A percentile compares a stretch with the other conserved stretches of the same genome.
Evolutionary conservation across 2,113 vertebrate genomes (phyloP).

Genomic region (Arothron firmamentum): DNA sequence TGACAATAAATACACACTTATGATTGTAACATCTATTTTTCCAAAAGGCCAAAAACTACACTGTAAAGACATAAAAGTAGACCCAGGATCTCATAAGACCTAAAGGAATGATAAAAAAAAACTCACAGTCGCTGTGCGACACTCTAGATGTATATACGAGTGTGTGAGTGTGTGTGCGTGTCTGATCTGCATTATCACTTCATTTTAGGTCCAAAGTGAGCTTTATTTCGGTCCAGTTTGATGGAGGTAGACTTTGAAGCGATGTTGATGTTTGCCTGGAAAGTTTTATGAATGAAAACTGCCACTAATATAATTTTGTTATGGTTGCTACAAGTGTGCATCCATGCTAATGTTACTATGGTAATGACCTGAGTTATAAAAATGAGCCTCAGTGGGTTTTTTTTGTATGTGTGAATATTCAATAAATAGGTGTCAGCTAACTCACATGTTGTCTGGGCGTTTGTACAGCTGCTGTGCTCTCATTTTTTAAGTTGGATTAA

Average conservation of each 20-base stretch:
- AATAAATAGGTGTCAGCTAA: conserved; percentile 73
- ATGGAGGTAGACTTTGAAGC: conserved; percentile 37
- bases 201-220: conserved; percentile 41
- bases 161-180: conserved; percentile 17
- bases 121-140: conserved; percentile 68
- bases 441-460: conserved; percentile 2
- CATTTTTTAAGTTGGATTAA: too few species aligned
- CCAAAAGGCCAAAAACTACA: conserved; percentile 39
- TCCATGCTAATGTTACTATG: conserved; percentile 55
- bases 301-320: conserved; percentile 48
- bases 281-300: conserved; percentile 39
- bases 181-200: conserved; percentile 31
- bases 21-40: conserved; percentile 41
- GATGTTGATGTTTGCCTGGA: conserved; percentile 40
- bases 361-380: conserved; percentile 62
- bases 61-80: conserved; percentile 13
- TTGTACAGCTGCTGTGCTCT: too few species aligned
- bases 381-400: conserved; percentile 58
- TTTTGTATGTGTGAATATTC: conserved; percentile 83
- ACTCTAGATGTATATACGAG: conserved; percentile 1
- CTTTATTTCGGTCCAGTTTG: conserved; percentile 32
- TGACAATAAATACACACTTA: conserved; percentile 11
- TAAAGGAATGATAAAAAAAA: conserved; percentile 30
- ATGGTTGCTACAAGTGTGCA: conserved; percentile 42
- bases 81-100: conserved; percentile 4